These are phyloP conservation scores for Liopterus haemorrhoidalis DNA, from an alignment of 2,888 invertebrate genomes.

Conservation along the genomic window DNA sequence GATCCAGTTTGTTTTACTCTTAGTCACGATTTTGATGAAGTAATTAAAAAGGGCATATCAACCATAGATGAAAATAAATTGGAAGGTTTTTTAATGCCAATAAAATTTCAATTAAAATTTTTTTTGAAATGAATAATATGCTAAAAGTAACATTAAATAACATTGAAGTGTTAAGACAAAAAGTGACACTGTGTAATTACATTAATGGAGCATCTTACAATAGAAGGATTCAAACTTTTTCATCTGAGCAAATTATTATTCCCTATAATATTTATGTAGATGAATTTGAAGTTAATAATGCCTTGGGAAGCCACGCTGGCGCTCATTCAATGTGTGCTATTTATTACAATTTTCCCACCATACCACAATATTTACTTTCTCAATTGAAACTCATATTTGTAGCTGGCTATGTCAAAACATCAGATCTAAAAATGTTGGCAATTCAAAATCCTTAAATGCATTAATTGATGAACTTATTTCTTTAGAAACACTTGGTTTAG, in stretches of 20 bases:
- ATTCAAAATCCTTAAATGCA: conserved; percentile 20
- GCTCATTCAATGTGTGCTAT: conserved; percentile 9
- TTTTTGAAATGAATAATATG: conserved; percentile 20
- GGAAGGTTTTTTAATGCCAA: conserved; percentile 9
- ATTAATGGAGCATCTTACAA: conserved; percentile 23
- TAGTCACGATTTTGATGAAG: conserved; percentile 15
- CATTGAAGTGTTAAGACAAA: conserved; percentile 1
- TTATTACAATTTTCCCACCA: conserved; percentile 23
- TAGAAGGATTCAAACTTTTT: conserved; percentile 11
- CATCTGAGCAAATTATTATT: conserved; percentile 9
- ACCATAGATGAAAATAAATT: conserved; percentile 7
- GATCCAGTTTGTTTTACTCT: conserved; percentile 8
- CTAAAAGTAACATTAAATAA: conserved; percentile 5
- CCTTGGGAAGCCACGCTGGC: conserved; percentile 17
- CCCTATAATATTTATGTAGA: conserved; percentile 6
- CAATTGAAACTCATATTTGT: conserved; percentile 28
- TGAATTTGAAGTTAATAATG: conserved; percentile 27
- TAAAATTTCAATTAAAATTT: conserved; percentile 20
- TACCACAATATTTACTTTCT: conserved; percentile 28
- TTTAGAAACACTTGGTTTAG: conserved; percentile 23
- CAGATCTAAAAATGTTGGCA: conserved; percentile 27
- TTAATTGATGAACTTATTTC: conserved; percentile 26
- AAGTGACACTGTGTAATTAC: conserved; percentile 15
- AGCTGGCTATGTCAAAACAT: conserved; percentile 24
- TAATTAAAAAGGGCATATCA: conserved; percentile 13